Percentiles rank a stretch among this genome's conserved stretches.
These are phyloP conservation scores for Antheraea yamamai DNA, from an alignment of 2,888 invertebrate genomes.

Conservation along the genomic window DNA sequence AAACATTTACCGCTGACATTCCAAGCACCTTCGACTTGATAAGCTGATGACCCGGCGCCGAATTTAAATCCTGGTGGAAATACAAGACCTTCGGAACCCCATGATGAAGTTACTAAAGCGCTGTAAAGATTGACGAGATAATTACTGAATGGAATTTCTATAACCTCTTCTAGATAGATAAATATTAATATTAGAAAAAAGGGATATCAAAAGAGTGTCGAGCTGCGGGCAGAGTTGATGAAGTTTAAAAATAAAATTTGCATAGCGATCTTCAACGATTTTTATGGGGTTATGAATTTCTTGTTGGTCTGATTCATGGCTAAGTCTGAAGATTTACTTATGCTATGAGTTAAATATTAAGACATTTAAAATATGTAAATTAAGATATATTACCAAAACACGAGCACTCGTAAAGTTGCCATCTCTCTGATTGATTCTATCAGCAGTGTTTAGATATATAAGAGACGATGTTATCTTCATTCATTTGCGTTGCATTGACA, in stretches of 20 bases:
- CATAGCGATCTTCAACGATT: no score
- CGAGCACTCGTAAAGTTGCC: background rate
- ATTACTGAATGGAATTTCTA: background rate
- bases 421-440: background rate
- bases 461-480: background rate
- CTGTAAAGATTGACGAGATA: background rate
- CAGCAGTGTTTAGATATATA: background rate
- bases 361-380: background rate
- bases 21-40: slow-evolving; percentile 81
- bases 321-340: no score
- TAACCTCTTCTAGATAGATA: no score
- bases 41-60: slow-evolving; percentile 64
- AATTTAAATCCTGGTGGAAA: slow-evolving; percentile 41
- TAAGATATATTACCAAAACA: background rate
- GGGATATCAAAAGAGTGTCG: no score
- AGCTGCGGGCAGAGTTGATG: no score
- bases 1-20: slow-evolving; percentile 44
- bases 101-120: background rate
- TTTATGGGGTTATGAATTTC: no score
- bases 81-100: background rate
- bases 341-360: background rate
- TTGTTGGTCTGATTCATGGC: no score
- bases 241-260: no score
- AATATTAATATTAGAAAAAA: no score
- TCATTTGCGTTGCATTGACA: background rate